A percentile compares a stretch with the other conserved stretches of the same genome.
These are phyloP conservation scores for Cephus pygmeus DNA, from an alignment of 2,888 invertebrate genomes.

Conservation along the genomic window DNA sequence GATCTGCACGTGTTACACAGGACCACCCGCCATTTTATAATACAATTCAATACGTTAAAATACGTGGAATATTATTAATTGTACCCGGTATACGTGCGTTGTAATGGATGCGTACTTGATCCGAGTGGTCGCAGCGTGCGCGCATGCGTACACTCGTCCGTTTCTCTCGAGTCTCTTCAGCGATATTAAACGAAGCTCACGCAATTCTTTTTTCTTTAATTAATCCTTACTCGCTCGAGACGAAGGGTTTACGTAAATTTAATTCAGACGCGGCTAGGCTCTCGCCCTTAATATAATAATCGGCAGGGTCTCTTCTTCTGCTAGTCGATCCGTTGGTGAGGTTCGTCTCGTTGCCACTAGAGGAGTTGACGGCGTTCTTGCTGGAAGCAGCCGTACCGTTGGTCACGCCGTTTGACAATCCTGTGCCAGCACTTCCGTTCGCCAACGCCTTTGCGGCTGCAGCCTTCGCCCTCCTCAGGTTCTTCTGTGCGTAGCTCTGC, in stretches of 20 bases:
- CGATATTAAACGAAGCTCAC: background rate
- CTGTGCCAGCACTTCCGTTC: conserved; percentile 28
- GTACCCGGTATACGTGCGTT: background rate
- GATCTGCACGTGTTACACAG: background rate
- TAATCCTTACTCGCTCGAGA: conserved; percentile 39
- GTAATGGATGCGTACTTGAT: background rate
- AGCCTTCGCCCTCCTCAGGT: conserved; percentile 43
- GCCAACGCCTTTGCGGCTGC: conserved; percentile 40
- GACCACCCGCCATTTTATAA: background rate
- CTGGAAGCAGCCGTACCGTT: conserved; percentile 46
- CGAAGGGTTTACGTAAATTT: conserved; percentile 56
- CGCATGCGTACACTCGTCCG: background rate
- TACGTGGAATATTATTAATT: background rate
- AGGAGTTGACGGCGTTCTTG: conserved; percentile 18
- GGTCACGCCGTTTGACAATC: conserved; percentile 31
- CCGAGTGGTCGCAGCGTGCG: background rate
- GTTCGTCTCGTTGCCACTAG: conserved; percentile 19
- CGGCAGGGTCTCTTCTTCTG: conserved; percentile 64
- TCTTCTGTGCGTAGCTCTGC: conserved; percentile 73
- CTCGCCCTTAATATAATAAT: conserved; percentile 69
- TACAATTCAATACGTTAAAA: background rate
- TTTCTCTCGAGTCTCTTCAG: background rate
- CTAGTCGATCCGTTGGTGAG: conserved; percentile 35
- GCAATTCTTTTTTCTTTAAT: background rate
- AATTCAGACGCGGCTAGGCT: conserved; percentile 59